Evolutionary conservation across 64 coral and sea anemone genomes (phyloP).

Genomic region (Pocillopora damicornis): DNA sequence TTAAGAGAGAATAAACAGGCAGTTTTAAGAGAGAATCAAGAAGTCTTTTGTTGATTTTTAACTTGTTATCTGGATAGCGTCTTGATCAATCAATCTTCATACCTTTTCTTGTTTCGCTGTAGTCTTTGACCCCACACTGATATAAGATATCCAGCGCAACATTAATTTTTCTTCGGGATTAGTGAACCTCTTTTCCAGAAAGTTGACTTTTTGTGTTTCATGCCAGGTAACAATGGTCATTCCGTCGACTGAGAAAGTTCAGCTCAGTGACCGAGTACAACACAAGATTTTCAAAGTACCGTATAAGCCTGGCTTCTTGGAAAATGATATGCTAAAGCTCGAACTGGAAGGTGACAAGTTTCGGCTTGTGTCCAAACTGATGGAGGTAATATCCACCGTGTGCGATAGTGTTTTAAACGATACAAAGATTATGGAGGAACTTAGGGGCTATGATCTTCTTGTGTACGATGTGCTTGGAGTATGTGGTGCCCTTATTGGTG

Average conservation of each 20-base stretch:
- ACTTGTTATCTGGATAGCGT: too few relatives aligned
- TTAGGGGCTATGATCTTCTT: conserved; percentile 48
- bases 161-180: not conserved
- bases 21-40: not conserved
- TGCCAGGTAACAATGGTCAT: not conserved
- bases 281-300: conserved; percentile 7
- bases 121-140: too few relatives aligned
- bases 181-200: not conserved
- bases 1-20: too few relatives aligned
- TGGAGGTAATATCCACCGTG: not conserved
- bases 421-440: not conserved
- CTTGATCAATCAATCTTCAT: too few relatives aligned
- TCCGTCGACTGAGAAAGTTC: not conserved
- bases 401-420: conserved; percentile 44
- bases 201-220: not conserved
- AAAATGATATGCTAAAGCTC: not conserved
- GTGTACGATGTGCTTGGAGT: conserved; percentile 11
- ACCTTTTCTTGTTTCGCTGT: too few relatives aligned
- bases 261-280: not conserved
- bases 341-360: not conserved
- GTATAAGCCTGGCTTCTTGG: not conserved
- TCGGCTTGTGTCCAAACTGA: not conserved
- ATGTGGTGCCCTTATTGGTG: conserved; percentile 32
- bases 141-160: not conserved
- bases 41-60: not conserved